Base-by-base conservation (phyloP, 2,797 vertebrate species). In the Gambelia wislizenii region DNA sequence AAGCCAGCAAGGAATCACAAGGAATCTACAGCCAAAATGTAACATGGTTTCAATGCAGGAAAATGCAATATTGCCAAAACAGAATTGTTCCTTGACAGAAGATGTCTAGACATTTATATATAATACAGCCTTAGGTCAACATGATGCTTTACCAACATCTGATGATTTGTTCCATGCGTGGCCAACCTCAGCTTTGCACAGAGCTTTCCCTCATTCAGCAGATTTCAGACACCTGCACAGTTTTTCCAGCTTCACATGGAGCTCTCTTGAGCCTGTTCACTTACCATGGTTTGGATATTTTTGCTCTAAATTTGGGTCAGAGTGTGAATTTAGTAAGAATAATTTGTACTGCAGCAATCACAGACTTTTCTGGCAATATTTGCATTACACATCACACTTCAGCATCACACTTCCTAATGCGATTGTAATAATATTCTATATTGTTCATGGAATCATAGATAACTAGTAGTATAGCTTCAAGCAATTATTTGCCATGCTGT, bases 291-390 rank as follows among this genome's bases (percentile, higher is more conserved):
- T 87, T 76, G 91, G 22, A 89, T 77, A 2, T 69, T 89, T 86
- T 82, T 86, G 79, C 85, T 70, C 70, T 49, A 88, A 74, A 91
- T 91, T 90, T 90, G 64, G 88, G 88, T 91, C 91, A 92, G 85
- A 91, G 87, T 75, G 86, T 9, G 0, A 67, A 36, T 2, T 64
- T 64, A 89, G 89, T 86, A 86, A n/a, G 86, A 74, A 90, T 90
- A 95, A 92, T 64, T 4, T 0, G 0, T 3, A 64, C 82, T 30
- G 25, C 67, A 81, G 67, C 12, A 90, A 84, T 22, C 0, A 2
- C 87, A 49, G 72, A 84, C 47, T 18, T 76, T n/a, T 88, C 67
- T 72, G 39, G 67, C 88, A 83, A 87, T 89, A 78, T 27, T 59
- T 47, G 33, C 79, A 86, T 89, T n/a, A 0, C 74, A 87, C 82